Base-by-base conservation (phyloP, 2,888 invertebrate species). In the Cosmorhoe ocellata region DNA sequence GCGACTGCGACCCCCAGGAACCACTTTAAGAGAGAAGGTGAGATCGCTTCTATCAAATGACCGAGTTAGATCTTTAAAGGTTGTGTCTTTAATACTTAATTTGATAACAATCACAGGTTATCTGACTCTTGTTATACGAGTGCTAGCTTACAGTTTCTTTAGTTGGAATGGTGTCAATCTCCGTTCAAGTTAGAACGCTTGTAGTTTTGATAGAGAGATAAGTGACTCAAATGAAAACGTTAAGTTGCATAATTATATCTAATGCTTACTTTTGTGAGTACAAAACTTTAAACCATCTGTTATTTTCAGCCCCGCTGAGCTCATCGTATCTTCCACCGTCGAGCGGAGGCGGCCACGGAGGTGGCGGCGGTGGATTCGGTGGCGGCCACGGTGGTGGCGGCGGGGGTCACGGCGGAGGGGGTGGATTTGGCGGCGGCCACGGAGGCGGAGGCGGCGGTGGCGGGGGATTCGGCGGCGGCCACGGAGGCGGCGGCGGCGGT, bases 281-380 rank as follows among this genome's bases (percentile, higher is more conserved):
- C 10, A 28, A n/a, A n/a, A 28, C 11, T 13, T 9, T n/a, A 11
- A 22, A 10, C 3, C 13, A 18, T 18, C 11, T 10, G 8, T 31
- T 38, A n/a, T 9, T 41, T 42, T 27, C 33, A 92, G 92, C 92
- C 27, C 92, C 92, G 30, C 61, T 92, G 63, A 87, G 90, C 46
- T 89, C 91, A n/a, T 91, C 89, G 40, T 93, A 92, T 69, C 82
- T 92, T 46, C 92, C 93, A 31, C 93, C 93, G 12, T 91, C 92
- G 14, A 43, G 59, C 13, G 68, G 71, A 12, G 59, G 66, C 3
- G 61, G 63, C 11, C 42, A 45, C 56, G 76, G 90, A 22, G 88
- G 91, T 58, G 39, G 41, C 9, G 45, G 51, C 5, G 39, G 51
- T 5, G 33, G 34, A 3, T 12, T 14, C 27, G 54, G 59, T 0